These are phyloP conservation scores for Dynastes grantii DNA, from an alignment of 2,888 invertebrate species.

Conservation along the genomic window DNA sequence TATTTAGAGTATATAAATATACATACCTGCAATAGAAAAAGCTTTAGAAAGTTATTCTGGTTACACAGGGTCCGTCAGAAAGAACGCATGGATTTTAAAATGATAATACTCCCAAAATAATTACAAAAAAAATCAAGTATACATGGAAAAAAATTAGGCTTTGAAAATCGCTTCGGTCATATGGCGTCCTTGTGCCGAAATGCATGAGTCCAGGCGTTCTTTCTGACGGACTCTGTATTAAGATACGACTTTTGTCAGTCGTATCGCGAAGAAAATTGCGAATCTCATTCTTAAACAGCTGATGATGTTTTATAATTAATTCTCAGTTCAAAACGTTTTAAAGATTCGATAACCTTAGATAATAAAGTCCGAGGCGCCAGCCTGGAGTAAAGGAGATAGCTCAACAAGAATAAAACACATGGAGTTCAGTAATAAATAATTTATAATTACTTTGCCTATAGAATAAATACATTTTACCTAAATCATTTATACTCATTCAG, in stretches of 20 bases:
- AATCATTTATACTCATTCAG: conserved; percentile 52
- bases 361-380: conserved; percentile 10
- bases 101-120: no score
- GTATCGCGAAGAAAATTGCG: conserved; percentile 27
- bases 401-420: conserved; percentile 37
- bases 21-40: not conserved
- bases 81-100: no score
- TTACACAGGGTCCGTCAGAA: not conserved
- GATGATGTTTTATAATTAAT: conserved; percentile 15
- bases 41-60: not conserved
- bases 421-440: conserved; percentile 47
- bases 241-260: not conserved
- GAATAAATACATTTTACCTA: conserved; percentile 66
- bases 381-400: not conserved
- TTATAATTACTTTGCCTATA: conserved; percentile 49
- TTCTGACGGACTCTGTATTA: not conserved
- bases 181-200: no score
- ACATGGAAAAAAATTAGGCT: no score
- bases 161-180: no score
- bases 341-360: conserved; percentile 32
- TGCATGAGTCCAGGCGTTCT: no score
- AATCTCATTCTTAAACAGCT: conserved; percentile 30
- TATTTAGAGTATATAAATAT: not conserved
- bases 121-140: no score
- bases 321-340: conserved; percentile 22